Conservation (phyloP, 2,797 vertebrate genomes). For the Gephyroberyx darwinii region DNA sequence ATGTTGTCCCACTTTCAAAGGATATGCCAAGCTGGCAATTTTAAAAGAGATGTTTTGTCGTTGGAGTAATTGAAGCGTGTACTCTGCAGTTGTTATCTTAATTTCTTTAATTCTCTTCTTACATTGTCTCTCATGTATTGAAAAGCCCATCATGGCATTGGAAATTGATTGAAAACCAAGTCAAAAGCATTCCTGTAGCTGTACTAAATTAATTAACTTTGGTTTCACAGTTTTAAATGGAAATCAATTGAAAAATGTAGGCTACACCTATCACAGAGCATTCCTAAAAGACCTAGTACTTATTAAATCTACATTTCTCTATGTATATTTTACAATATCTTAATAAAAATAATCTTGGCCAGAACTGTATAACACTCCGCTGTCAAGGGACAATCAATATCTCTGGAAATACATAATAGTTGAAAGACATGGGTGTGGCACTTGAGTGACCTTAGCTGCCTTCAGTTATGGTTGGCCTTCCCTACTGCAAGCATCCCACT, state of each 20-base stretch:
- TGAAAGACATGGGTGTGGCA: conserved; percentile 21
- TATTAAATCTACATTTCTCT: background rate
- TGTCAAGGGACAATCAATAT: conserved; percentile 22
- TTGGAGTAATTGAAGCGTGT: conserved; percentile 2
- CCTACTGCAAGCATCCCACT: conserved; percentile 43
- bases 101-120: background rate
- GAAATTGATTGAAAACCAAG: conserved; percentile 16
- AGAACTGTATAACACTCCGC: background rate
- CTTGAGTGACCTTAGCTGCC: conserved; percentile 29
- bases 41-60: conserved; percentile 22
- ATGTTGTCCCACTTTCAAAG: conserved; percentile 54
- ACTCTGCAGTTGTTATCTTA: background rate
- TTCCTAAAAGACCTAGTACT: background rate
- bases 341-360: too few relatives aligned
- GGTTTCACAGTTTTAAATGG: background rate
- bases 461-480: conserved; percentile 39
- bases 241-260: background rate
- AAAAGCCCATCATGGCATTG: background rate
- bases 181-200: conserved; percentile 3
- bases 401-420: conserved; percentile 40
- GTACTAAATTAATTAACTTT: conserved; percentile 16
- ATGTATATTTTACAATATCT: too few relatives aligned
- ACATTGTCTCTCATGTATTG: background rate
- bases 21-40: background rate
- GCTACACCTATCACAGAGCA: background rate